These are phyloP conservation scores for Drosophila sp. DNA, from an alignment of 1,140 invertebrate genomes.

Conservation along the genomic window DNA sequence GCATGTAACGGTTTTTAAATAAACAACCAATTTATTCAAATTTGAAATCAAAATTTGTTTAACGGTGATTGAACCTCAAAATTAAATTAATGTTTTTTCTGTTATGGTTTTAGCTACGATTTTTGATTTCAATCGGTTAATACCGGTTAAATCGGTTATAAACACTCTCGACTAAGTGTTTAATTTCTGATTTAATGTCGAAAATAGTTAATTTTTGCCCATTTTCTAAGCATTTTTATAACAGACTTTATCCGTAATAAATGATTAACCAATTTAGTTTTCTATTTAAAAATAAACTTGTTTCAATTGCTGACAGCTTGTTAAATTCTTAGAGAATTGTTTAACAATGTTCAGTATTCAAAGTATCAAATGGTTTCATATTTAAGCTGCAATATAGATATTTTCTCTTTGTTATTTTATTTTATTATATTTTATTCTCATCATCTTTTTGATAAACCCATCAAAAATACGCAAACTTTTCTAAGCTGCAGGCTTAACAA, in stretches of 20 bases:
- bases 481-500: conserved; percentile 52
- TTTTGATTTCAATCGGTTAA: too few species aligned
- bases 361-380: conserved; percentile 5
- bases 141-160: too few species aligned
- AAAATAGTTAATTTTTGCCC: too few species aligned
- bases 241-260: too few species aligned
- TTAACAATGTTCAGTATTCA: background rate
- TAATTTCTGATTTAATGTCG: too few species aligned
- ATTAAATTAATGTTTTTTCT: too few species aligned
- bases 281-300: background rate
- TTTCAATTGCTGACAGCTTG: conserved; percentile 2
- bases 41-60: too few species aligned
- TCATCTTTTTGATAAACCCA: conserved; percentile 30
- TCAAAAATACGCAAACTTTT: conserved; percentile 46
- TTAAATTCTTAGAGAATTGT: background rate
- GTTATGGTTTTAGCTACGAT: too few species aligned
- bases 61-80: too few species aligned
- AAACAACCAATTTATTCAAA: too few species aligned
- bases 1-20: too few species aligned
- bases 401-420: background rate
- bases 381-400: conserved; percentile 11
- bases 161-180: too few species aligned
- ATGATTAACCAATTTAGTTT: background rate
- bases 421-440: conserved; percentile 13
- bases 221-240: background rate